A percentile compares a stretch with the other conserved stretches of the same genome.
These are phyloP conservation scores for Hiodon alosoides DNA, from an alignment of 2,113 vertebrate genomes.

Conservation along the genomic window DNA sequence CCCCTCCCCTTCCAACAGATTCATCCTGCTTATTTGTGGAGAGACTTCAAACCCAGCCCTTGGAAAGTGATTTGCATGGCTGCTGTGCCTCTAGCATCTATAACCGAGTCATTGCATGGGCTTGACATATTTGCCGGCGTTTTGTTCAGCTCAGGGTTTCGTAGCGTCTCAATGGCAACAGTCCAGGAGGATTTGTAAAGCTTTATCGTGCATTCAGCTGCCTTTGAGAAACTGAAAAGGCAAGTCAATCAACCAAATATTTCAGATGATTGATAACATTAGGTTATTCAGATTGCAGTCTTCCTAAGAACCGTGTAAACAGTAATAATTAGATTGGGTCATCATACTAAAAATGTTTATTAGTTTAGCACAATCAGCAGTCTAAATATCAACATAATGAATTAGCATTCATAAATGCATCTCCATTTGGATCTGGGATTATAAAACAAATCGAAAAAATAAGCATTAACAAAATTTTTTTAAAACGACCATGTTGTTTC, in stretches of 20 bases:
- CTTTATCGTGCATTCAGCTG: neutral
- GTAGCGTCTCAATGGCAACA: neutral
- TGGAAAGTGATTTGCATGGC: slow-evolving; percentile 1
- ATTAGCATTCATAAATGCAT: neutral
- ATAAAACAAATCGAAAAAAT: too few species aligned
- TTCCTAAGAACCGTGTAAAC: neutral
- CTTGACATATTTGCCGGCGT: neutral
- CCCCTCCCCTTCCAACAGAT: neutral
- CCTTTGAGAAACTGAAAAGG: neutral
- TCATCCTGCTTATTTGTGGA: neutral
- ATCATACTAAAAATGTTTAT: neutral
- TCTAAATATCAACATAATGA: neutral
- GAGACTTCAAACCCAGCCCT: neutral
- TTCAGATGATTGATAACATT: neutral
- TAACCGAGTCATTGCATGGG: neutral
- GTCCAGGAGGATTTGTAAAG: neutral
- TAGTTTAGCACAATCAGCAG: neutral
- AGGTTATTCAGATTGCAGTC: neutral
- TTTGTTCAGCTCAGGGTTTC: neutral
- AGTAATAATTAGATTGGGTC: neutral
- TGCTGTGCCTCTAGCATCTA: neutral
- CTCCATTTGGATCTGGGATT: neutral
- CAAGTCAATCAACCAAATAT: neutral
- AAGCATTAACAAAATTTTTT: neutral
- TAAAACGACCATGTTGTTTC: neutral